These are phyloP conservation scores for Dasyprocta punctata DNA, from an alignment of 2,113 vertebrate species.

Conservation along the genomic window DNA sequence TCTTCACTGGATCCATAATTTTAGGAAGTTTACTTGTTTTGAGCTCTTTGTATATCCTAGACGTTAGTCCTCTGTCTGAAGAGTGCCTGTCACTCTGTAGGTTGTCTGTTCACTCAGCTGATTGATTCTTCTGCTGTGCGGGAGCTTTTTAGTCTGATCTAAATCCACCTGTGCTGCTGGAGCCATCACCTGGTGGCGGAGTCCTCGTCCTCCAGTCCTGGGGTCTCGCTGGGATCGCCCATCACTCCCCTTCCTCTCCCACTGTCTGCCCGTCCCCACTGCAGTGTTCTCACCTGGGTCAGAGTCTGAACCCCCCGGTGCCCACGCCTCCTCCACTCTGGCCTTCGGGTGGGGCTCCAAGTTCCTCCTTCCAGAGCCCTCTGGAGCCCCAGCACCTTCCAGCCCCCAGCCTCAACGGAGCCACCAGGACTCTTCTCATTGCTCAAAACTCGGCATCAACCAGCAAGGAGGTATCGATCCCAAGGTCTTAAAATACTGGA, in stretches of 20 bases:
- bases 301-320: no score
- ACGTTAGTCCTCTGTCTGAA: not conserved
- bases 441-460: not conserved
- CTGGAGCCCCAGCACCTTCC: not conserved
- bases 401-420: not conserved
- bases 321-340: not conserved
- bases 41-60: not conserved
- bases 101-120: not conserved
- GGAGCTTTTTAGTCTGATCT: not conserved
- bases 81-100: not conserved
- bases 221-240: not conserved
- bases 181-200: no score
- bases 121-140: not conserved
- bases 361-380: not conserved
- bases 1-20: not conserved
- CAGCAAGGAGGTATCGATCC: not conserved
- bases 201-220: accelerated
- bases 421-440: not conserved
- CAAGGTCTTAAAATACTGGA: not conserved
- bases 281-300: not conserved
- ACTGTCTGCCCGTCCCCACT: not conserved
- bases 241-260: no score
- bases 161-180: not conserved
- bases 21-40: not conserved
- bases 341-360: not conserved